Percentiles rank a stretch among this genome's conserved stretches.
These are phyloP conservation scores for Crypturellus undulatus DNA, from an alignment of 2,113 vertebrate genomes.

Conservation along the genomic window DNA sequence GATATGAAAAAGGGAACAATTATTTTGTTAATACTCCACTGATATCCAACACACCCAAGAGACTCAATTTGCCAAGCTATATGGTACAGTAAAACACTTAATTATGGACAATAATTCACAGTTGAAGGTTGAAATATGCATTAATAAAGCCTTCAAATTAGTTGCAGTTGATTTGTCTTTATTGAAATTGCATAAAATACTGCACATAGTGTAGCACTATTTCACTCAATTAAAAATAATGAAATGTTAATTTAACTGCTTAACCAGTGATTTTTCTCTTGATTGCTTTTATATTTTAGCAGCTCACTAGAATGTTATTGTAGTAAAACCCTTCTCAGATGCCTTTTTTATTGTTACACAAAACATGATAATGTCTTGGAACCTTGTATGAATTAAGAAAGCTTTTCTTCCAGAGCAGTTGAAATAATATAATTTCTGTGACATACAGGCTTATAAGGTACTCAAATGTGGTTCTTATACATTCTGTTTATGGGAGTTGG, in stretches of 20 bases:
- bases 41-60: background rate
- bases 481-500: background rate
- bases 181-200: conserved; percentile 56
- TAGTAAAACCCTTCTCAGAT: background rate
- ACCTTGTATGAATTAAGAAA: conserved; percentile 14
- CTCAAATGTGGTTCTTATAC: background rate
- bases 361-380: conserved; percentile 16
- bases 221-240: conserved; percentile 71
- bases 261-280: conserved; percentile 46
- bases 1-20: background rate
- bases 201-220: conserved; percentile 35
- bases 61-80: conserved; percentile 50
- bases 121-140: conserved; percentile 50
- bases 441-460: background rate
- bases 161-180: conserved; percentile 58
- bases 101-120: conserved; percentile 53
- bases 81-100: conserved; percentile 35
- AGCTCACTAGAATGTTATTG: conserved; percentile 21
- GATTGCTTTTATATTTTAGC: conserved; percentile 58
- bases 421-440: conserved; percentile 1
- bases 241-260: conserved; percentile 63
- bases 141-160: conserved; percentile 60
- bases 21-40: conserved; percentile 47
- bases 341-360: conserved; percentile 25
- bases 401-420: background rate